phyloP scores from a whole-genome alignment of 2,113 vertebrate genomes.

The Falco punctatus region DNA sequence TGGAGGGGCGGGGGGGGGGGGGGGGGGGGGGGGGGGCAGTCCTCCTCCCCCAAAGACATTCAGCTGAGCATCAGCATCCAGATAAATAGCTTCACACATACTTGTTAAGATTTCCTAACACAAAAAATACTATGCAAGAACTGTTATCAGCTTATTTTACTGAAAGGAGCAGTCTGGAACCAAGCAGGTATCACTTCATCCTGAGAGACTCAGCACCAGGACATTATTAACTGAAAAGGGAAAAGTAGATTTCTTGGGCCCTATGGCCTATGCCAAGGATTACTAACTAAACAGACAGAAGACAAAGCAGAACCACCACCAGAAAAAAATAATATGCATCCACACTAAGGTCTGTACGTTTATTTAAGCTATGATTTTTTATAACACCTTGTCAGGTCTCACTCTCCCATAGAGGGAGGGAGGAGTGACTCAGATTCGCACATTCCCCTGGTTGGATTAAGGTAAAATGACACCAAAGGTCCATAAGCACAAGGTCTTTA shows the following conservation, averaged over 20 bases:
- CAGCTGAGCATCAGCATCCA: not conserved
- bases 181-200: not conserved
- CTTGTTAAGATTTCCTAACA: not conserved
- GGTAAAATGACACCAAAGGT: too few relatives aligned
- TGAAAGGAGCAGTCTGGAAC: not conserved
- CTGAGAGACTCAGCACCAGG: not conserved
- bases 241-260: not conserved
- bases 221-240: not conserved
- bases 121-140: not conserved
- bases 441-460: too few relatives aligned
- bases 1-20: too few relatives aligned
- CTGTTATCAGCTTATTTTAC: not conserved
- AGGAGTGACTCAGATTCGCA: too few relatives aligned
- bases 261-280: not conserved
- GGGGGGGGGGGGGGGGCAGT: not conserved
- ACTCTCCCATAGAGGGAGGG: too few relatives aligned
- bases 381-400: not conserved
- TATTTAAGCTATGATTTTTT: not conserved
- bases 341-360: not conserved
- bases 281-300: not conserved
- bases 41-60: not conserved
- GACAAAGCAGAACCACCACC: not conserved
- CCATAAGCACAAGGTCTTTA: too few relatives aligned
- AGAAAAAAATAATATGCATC: not conserved
- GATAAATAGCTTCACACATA: not conserved